phyloP scores from a whole-genome alignment of 2,797 vertebrate genomes.

The Kryptopterus vitreolus region DNA sequence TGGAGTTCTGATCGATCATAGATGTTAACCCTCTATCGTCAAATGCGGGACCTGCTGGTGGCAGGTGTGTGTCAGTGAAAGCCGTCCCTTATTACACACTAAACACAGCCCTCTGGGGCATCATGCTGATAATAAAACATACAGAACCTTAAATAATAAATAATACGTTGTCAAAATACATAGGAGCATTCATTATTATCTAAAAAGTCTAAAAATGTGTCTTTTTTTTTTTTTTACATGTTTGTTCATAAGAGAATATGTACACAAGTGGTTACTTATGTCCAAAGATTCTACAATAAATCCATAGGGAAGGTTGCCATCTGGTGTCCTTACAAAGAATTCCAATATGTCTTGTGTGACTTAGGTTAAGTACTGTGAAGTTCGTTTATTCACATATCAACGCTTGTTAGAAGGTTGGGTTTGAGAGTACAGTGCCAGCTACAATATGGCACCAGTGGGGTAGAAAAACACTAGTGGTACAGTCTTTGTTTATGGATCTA shows the following conservation, averaged over 20 bases:
- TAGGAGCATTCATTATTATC: not conserved
- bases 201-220: not conserved
- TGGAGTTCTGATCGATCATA: slow-evolving; percentile 44
- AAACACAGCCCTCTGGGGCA: not conserved
- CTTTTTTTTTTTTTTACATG: not conserved
- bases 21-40: slow-evolving; percentile 64
- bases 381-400: too few species aligned
- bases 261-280: not conserved
- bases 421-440: too few species aligned
- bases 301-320: not conserved
- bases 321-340: slow-evolving; percentile 8
- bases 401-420: too few species aligned
- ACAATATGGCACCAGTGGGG: too few species aligned
- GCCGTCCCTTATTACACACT: not conserved
- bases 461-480: too few species aligned
- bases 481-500: too few species aligned
- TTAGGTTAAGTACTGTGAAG: not conserved
- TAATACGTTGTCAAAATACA: not conserved
- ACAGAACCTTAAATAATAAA: not conserved
- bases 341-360: not conserved
- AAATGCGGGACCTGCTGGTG: slow-evolving; percentile 36
- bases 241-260: not conserved
- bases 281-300: not conserved
- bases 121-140: not conserved
- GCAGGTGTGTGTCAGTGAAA: slow-evolving; percentile 16